Base-by-base conservation (phyloP, 2,797 vertebrate genomes). In the Mastacembelus armatus region DNA sequence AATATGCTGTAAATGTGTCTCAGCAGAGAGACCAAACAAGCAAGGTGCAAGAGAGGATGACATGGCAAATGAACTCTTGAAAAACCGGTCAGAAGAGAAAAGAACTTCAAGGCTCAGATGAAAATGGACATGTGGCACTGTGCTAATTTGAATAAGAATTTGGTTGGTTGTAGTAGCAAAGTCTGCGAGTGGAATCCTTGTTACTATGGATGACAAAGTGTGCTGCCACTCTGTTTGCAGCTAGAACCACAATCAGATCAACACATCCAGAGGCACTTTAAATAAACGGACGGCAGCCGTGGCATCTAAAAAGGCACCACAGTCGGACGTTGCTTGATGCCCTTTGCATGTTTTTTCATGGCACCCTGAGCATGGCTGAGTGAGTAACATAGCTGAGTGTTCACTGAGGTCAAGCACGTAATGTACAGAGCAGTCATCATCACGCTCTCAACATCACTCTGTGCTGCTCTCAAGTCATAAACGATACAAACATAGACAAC, bases 401-500 rank as follows among this genome's bases (percentile, higher is more conserved):
- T 93, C 84, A 71, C 78, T 94, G 96, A 98, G 96, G 95, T 96
- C 96, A 96, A 94, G 93, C 96, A 96, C 95, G 95, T 89, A 95
- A 94, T 93, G 95, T 96, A 96, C 96, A 90, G 95, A 96, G 96
- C 95, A 89, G 91, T 95, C 92, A 93, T 90, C 88, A 80, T 94
- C 93, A 96, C 93, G 94, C 97, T 96, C 95, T 93, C 81, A 75
- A 93, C 85, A 94, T 95, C 94, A 95, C 94, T 94, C 94, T 95
- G 95, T 96, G 95, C 86, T 95, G 96, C 96, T 96, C 96, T 98
- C 97, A 95, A 94, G 64, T 84, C 61, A 27, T 43, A 44, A 84
- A 72, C 75, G 19, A 36, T 58, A 58, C 39, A 24, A 56, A 43
- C 59, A 39, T 36, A 52, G 11, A 21, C 2, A 19, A n/a, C 10